phyloP scores from a whole-genome alignment of 2,797 vertebrate genomes.

The Danio albolineatus region DNA sequence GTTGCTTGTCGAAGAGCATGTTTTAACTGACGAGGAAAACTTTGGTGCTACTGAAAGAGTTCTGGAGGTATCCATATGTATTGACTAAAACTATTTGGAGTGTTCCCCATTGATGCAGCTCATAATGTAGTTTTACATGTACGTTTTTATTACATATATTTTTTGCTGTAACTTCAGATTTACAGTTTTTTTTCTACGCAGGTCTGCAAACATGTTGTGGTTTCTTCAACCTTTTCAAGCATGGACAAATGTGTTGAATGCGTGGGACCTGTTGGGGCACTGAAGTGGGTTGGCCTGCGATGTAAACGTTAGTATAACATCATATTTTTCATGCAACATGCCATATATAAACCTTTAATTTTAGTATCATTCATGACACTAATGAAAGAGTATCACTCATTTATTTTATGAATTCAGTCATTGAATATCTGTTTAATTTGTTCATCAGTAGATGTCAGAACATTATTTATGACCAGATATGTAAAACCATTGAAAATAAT shows the following conservation, averaged over 20 bases:
- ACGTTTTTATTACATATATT: too few species aligned
- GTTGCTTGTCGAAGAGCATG: too few species aligned
- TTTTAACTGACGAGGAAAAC: neutral
- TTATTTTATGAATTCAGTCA: neutral
- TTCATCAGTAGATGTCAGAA: too few species aligned
- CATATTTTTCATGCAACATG: neutral
- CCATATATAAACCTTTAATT: neutral
- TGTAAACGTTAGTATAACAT: conserved; percentile 32
- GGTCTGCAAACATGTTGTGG: conserved; percentile 16
- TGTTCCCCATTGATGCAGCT: too few species aligned
- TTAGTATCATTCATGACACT: too few species aligned
- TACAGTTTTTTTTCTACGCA: conserved; percentile 18
- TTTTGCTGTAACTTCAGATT: too few species aligned
- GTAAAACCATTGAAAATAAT: neutral
- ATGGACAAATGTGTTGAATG: conserved; percentile 32
- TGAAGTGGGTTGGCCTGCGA: conserved; percentile 17
- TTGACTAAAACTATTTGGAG: neutral
- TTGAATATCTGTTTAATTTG: too few species aligned
- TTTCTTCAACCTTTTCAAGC: conserved; percentile 5
- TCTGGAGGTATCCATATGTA: neutral
- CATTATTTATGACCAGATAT: too few species aligned
- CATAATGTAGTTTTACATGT: too few species aligned
- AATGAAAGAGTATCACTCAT: neutral
- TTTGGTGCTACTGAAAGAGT: neutral
- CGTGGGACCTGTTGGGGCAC: conserved; percentile 26